These are phyloP conservation scores for Elaphurus davidianus DNA, from an alignment of 2,113 vertebrate species.

Conservation along the genomic window DNA sequence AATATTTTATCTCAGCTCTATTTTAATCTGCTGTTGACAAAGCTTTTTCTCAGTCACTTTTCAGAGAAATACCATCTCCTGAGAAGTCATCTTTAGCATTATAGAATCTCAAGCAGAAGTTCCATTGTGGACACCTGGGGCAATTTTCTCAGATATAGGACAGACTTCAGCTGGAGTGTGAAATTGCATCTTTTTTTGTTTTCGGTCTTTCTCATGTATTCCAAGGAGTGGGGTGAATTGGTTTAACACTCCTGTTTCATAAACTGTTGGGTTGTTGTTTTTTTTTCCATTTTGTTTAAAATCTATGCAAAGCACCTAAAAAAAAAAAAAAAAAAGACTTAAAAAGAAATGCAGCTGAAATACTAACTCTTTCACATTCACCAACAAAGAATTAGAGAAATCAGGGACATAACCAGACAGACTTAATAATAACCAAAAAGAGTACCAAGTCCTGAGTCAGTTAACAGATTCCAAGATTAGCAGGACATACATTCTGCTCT, in stretches of 20 bases:
- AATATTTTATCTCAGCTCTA: not conserved
- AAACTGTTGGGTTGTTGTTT: not conserved
- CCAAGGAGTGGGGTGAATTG: not conserved
- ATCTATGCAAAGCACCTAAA: not conserved
- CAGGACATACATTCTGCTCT: not conserved
- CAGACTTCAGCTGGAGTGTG: conserved; percentile 53
- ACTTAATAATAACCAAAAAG: not conserved
- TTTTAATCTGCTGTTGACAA: conserved; percentile 61
- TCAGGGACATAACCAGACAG: not conserved
- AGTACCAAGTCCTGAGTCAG: not conserved
- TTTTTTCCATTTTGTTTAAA: conserved; percentile 21
- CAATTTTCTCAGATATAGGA: conserved; percentile 32
- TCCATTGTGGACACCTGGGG: conserved; percentile 37
- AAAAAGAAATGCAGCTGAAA: conserved; percentile 17
- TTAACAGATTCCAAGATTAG: not conserved
- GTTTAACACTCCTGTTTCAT: conserved; percentile 26
- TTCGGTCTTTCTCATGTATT: not conserved
- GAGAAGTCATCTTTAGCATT: conserved; percentile 54
- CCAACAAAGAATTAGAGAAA: conserved; percentile 28
- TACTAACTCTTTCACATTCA: not conserved
- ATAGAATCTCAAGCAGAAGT: conserved; percentile 42
- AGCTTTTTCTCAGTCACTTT: conserved; percentile 22
- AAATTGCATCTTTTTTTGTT: conserved; percentile 23
- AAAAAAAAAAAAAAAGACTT: not conserved
- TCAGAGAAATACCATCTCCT: conserved; percentile 25